A percentile compares a stretch with the other conserved stretches of the same genome.
Evolutionary conservation across 2,888 invertebrate genomes (phyloP).

Genomic region (Cephus spinipes): DNA sequence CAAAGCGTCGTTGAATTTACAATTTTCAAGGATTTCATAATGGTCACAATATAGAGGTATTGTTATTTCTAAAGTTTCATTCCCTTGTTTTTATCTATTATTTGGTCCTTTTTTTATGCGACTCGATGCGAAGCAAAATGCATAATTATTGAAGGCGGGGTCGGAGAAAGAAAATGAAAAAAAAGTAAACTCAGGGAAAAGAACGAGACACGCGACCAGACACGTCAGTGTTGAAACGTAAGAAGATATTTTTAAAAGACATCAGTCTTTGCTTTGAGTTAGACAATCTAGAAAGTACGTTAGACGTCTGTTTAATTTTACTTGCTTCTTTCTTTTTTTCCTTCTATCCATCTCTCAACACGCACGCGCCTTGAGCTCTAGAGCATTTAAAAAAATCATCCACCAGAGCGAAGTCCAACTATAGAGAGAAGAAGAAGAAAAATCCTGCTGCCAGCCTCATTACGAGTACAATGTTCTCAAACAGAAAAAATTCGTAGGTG

Average conservation of each 20-base stretch:
- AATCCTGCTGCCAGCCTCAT: background rate
- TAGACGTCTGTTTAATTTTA: background rate
- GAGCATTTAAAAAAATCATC: background rate
- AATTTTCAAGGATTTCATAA: background rate
- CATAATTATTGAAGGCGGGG: background rate
- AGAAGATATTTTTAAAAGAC: conserved; percentile 36
- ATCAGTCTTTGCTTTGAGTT: conserved; percentile 37
- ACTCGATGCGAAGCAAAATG: background rate
- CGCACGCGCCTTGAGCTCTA: background rate
- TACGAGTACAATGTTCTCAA: background rate
- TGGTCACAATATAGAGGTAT: background rate
- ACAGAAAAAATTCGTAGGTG: background rate
- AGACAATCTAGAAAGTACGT: background rate
- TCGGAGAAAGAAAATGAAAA: background rate
- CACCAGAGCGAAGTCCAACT: too few species aligned
- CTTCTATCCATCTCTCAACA: background rate
- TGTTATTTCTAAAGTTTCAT: background rate
- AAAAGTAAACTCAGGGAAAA: background rate
- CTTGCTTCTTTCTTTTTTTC: background rate
- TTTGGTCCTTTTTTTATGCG: background rate
- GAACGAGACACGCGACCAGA: background rate
- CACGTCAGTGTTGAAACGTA: conserved; percentile 12
- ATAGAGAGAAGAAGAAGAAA: background rate
- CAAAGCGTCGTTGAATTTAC: background rate
- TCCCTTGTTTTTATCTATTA: background rate